These are phyloP conservation scores for Phania funesta DNA, from an alignment of 2,888 invertebrate species.

Conservation along the genomic window DNA sequence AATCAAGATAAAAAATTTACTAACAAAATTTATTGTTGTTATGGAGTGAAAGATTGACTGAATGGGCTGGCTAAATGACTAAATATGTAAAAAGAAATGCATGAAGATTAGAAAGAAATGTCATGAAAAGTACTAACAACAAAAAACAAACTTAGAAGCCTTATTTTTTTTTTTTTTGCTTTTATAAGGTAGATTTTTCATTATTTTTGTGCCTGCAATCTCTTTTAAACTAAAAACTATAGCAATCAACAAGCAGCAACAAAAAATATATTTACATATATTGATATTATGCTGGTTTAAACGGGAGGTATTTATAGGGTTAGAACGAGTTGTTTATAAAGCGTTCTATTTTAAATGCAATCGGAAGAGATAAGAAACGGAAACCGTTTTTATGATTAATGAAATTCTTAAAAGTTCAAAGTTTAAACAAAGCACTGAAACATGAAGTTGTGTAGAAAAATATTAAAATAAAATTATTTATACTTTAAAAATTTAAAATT, in stretches of 20 bases:
- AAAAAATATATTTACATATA: background rate
- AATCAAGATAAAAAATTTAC: conserved; percentile 44
- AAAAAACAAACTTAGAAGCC: background rate
- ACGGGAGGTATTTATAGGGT: background rate
- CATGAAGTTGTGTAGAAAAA: too few species aligned
- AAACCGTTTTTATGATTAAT: conserved; percentile 18
- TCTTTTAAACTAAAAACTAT: background rate
- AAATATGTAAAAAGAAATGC: conserved; percentile 6
- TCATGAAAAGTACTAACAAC: conserved; percentile 21
- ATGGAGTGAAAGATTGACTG: conserved; percentile 29
- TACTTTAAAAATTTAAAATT: too few species aligned
- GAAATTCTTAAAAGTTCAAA: background rate
- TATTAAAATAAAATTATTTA: too few species aligned
- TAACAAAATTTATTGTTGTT: conserved; percentile 45
- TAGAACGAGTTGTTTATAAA: conserved; percentile 51
- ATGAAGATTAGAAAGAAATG: conserved; percentile 40
- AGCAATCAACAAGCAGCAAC: background rate
- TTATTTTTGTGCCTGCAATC: conserved; percentile 2
- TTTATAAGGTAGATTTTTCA: conserved; percentile 52
- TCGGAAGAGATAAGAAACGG: conserved; percentile 12
- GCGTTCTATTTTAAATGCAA: conserved; percentile 36
- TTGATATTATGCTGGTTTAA: conserved; percentile 23
- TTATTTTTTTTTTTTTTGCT: conserved; percentile 3
- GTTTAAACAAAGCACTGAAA: background rate
- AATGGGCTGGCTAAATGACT: background rate